A percentile compares a stretch with the other conserved stretches of the same genome.
Evolutionary conservation across 1,140 invertebrate genomes (phyloP).

Genomic region (Triops longicaudatus): DNA sequence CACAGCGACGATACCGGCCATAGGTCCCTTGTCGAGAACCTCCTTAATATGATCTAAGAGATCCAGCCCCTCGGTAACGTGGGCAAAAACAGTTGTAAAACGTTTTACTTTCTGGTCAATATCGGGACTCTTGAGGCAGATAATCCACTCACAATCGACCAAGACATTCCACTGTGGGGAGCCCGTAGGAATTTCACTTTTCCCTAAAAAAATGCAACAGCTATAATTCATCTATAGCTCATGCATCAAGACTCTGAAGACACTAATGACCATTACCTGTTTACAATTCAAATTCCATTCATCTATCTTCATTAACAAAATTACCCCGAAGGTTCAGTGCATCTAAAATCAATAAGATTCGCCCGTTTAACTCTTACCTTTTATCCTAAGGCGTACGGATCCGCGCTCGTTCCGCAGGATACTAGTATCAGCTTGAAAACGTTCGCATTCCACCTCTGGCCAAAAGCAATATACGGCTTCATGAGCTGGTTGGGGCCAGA

Average conservation of each 20-base stretch:
- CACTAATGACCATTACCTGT: not conserved
- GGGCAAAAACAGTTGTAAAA: not conserved
- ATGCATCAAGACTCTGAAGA: not conserved
- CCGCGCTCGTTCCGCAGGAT: not conserved
- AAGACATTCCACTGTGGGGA: not conserved
- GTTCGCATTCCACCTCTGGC: not conserved
- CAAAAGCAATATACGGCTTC: not conserved
- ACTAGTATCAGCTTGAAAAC: not conserved
- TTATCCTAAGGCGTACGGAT: not conserved
- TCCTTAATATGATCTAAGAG: not conserved
- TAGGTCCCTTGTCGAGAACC: not conserved
- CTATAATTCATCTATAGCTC: not conserved
- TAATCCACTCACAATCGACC: not conserved
- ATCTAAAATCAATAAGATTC: not conserved
- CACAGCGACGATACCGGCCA: not conserved
- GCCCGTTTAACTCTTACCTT: not conserved
- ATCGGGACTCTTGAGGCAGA: not conserved
- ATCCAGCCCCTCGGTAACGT: not conserved
- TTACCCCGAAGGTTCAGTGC: not conserved
- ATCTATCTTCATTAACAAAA: not conserved
- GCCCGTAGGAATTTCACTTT: not conserved
- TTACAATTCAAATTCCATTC: not conserved
- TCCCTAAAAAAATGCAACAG: not conserved
- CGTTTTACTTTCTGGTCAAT: not conserved
- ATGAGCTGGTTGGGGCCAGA: not conserved